phyloP scores from a whole-genome alignment of 2,888 invertebrate species.

The Dryobota labecula region DNA sequence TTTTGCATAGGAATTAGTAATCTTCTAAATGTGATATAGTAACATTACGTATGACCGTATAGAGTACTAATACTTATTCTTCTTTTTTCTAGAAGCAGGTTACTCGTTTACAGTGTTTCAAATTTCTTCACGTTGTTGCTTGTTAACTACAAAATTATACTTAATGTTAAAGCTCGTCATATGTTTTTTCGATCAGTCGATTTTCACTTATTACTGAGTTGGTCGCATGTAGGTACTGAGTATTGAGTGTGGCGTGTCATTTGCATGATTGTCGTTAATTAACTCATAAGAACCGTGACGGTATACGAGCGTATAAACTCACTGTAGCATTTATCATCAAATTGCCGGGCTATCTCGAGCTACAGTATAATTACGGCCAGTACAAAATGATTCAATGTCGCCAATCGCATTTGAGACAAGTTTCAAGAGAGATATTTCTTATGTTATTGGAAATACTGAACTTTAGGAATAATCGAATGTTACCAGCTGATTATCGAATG shows the following conservation, averaged over 20 bases:
- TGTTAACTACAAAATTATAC: conserved; percentile 67
- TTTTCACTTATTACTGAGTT: conserved; percentile 65
- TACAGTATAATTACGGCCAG: conserved; percentile 75
- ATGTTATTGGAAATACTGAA: conserved; percentile 19
- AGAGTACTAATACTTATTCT: neutral
- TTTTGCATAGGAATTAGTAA: conserved; percentile 56
- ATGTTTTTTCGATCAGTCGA: conserved; percentile 58
- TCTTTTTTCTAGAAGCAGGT: conserved; percentile 40
- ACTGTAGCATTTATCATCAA: conserved; percentile 77
- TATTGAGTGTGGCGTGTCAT: conserved; percentile 71
- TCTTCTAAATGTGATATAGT: conserved; percentile 45
- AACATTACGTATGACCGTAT: conserved; percentile 3
- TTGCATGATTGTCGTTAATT: conserved; percentile 84
- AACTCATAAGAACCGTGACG: conserved; percentile 82
- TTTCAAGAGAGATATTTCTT: conserved; percentile 20
- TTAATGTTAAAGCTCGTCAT: conserved; percentile 51
- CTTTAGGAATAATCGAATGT: conserved; percentile 30
- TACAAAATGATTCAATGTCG: conserved; percentile 71
- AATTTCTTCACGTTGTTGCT: conserved; percentile 63
- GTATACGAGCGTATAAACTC: conserved; percentile 69
- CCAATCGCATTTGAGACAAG: conserved; percentile 66
- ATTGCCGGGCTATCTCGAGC: conserved; percentile 73
- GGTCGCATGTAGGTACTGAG: conserved; percentile 60
- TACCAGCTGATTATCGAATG: conserved; percentile 27
- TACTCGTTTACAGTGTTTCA: conserved; percentile 42